phyloP scores from a whole-genome alignment of 2,113 vertebrate genomes.

The Mellivora capensis region DNA sequence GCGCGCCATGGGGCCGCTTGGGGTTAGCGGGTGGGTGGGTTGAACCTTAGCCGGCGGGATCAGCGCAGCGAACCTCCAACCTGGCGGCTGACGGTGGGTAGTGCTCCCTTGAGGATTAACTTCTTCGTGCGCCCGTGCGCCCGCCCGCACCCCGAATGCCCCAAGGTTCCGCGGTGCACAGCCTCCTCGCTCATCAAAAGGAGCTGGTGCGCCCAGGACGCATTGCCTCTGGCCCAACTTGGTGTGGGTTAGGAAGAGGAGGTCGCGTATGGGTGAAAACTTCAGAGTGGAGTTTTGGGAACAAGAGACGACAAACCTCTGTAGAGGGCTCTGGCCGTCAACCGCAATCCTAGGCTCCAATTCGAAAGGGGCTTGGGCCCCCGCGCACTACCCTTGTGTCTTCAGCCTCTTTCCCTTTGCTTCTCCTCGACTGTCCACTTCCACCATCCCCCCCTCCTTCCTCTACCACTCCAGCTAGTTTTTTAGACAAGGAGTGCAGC shows the following conservation, averaged over 20 bases:
- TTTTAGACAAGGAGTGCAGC: background rate
- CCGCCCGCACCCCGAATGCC: background rate
- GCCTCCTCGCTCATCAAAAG: background rate
- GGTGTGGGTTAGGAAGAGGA: background rate
- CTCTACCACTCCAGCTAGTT: background rate
- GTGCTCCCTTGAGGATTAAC: background rate
- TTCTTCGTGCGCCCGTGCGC: background rate
- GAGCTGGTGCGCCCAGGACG: background rate
- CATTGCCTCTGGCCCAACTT: background rate
- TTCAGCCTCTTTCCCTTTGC: background rate
- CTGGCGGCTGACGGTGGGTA: accelerated
- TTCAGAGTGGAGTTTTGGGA: background rate
- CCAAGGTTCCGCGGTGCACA: background rate
- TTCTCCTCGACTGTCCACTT: background rate
- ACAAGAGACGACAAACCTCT: background rate
- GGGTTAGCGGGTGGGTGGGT: background rate
- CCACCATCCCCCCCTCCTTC: background rate
- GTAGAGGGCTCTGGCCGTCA: background rate
- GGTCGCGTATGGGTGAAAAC: background rate
- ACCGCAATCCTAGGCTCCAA: background rate
- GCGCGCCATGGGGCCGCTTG: background rate
- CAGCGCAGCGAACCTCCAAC: background rate
- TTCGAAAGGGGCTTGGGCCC: background rate
- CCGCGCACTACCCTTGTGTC: accelerated
- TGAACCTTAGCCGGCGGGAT: background rate